Evolutionary conservation across 2,888 invertebrate genomes (phyloP), one percentile per base, ranked within the genome.

Genomic region (Diaperis boleti): DNA sequence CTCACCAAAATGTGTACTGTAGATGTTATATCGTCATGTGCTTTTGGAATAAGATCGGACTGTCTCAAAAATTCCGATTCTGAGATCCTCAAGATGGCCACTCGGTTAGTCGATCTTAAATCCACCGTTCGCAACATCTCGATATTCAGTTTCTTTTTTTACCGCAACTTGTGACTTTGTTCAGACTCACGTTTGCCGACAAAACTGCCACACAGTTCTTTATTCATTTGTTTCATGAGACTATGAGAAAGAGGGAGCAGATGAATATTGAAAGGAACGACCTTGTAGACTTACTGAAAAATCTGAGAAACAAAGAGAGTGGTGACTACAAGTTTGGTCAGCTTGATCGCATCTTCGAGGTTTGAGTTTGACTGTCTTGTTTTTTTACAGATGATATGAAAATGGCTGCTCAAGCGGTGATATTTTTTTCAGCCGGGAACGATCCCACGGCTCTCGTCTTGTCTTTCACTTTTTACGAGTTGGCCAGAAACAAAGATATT

Each of bases 271-370:
- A 83, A 64, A 81, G 85, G 1, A 84, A 85, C 0, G 86, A 86
- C 70, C 84, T 86, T 66, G 83, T 86, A 3, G 85, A 86, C 73
- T 82, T 85, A 80, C 83, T 86, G 82, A 83, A 85, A 81, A 80
- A 84, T 1, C 68, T 85, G 1, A 79, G 82, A 61, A 76, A 71
- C 37, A 70, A 63, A 37, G 62, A 52, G 11, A 69, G 54, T 41
- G 65, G 4, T 4, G 59, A 67, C 3, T 68, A 69, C 45, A 66
- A 66, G 61, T 71, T 74, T 50, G 70, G 74, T 74, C 64, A 60
- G 15, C n/a, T n/a, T n/a, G n/a, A n/a, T n/a, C n/a, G n/a, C n/a
- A n/a, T n/a, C n/a, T n/a, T n/a, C n/a, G n/a, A n/a, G n/a, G n/a
- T n/a, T n/a, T n/a, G n/a, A n/a, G n/a, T n/a, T n/a, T n/a, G n/a